A percentile compares a stretch with the other conserved stretches of the same genome.
Evolutionary conservation across 2,888 invertebrate species (phyloP).

Genomic region (Drosophila mimetica): DNA sequence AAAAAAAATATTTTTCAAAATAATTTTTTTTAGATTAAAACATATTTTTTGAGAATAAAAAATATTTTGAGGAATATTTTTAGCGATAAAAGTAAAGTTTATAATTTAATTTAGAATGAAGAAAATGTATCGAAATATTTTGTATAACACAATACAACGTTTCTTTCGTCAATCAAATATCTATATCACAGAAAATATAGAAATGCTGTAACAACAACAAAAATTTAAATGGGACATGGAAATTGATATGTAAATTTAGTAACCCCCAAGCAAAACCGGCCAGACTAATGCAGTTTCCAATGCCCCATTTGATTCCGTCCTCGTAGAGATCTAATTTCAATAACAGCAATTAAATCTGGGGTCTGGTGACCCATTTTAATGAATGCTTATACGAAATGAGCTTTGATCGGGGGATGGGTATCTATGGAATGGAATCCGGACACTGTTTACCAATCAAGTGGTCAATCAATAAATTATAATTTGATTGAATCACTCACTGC

Average conservation of each 20-base stretch:
- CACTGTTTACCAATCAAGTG: constrained; percentile 7
- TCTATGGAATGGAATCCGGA: constrained; percentile 15
- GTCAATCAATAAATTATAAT: constrained; percentile 2
- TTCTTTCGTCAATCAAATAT: too few species aligned
- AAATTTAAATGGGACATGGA: neutral
- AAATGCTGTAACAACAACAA: too few species aligned
- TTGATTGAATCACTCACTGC: neutral
- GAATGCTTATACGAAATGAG: neutral
- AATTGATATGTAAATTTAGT: neutral
- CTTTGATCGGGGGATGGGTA: neutral
- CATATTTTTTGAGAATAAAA: too few species aligned
- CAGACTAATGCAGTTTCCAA: neutral
- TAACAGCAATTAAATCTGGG: constrained; percentile 9
- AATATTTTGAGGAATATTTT: too few species aligned
- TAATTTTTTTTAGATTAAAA: too few species aligned
- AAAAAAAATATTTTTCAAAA: too few species aligned
- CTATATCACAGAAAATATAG: too few species aligned
- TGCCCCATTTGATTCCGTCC: neutral
- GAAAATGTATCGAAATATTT: too few species aligned
- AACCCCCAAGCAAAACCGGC: neutral
- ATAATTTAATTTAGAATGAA: too few species aligned
- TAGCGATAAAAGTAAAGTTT: too few species aligned
- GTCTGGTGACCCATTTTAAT: constrained; percentile 10
- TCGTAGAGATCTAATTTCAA: constrained; percentile 8
- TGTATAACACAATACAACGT: too few species aligned